phyloP scores from a whole-genome alignment of 1,140 invertebrate genomes.

The Agrypnia vestita region DNA sequence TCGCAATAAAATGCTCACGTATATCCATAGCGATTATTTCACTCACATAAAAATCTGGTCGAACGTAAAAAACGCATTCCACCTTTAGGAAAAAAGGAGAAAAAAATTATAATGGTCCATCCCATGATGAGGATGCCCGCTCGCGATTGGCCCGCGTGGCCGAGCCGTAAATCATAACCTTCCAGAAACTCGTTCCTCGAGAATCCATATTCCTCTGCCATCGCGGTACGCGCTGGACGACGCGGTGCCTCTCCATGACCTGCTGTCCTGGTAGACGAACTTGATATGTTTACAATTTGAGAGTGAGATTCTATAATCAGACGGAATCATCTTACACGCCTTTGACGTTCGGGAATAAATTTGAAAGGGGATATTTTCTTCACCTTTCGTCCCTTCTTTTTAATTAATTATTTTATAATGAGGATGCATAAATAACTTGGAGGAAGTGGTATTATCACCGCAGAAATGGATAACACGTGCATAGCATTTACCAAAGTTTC shows the following conservation, averaged over 20 bases:
- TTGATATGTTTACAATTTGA: conserved; percentile 52
- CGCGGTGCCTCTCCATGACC: not conserved
- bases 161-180: conserved; percentile 60
- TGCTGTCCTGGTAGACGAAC: conserved; percentile 49
- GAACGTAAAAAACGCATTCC: conserved; percentile 61
- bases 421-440: conserved; percentile 12
- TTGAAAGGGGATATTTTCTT: conserved; percentile 46
- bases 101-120: conserved; percentile 57
- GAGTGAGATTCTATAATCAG: conserved; percentile 48
- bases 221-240: conserved; percentile 56
- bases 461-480: conserved; percentile 6
- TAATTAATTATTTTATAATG: conserved; percentile 19
- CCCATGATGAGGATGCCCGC: conserved; percentile 57
- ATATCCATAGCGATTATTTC: conserved; percentile 54
- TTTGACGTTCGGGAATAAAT: conserved; percentile 48
- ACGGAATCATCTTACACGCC: conserved; percentile 46
- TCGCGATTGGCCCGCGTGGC: conserved; percentile 55
- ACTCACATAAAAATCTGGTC: conserved; percentile 61
- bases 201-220: conserved; percentile 43
- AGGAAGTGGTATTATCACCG: not conserved
- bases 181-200: conserved; percentile 58
- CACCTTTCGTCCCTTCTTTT: not conserved
- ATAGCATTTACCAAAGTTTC: not conserved
- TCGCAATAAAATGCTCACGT: conserved; percentile 52
- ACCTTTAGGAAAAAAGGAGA: conserved; percentile 55